A percentile compares a stretch with the other conserved stretches of the same genome.
Evolutionary conservation across 2,797 vertebrate species (phyloP).

Genomic region (Borostomias antarcticus): DNA sequence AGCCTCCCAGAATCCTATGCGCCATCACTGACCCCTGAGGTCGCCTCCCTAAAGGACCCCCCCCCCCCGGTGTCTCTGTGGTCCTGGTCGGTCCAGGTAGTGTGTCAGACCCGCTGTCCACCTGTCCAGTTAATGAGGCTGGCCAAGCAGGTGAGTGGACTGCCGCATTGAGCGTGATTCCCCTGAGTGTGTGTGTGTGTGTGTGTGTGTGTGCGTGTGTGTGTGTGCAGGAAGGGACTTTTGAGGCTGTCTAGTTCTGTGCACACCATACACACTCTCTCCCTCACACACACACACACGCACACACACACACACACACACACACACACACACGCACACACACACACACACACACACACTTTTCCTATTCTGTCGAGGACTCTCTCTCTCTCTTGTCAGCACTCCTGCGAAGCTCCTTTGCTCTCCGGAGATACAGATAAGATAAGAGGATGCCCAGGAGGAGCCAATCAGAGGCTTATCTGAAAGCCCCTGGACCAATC

Average conservation of each 20-base stretch:
- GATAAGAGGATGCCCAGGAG: conserved; percentile 24
- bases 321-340: neutral
- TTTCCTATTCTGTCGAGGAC: conserved; percentile 42
- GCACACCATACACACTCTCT: conserved; percentile 3
- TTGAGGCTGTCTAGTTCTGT: conserved; percentile 30
- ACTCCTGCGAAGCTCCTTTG: conserved; percentile 35
- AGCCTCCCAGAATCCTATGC: too few species aligned
- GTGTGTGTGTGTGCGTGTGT: too few species aligned
- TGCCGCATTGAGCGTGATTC: too few species aligned
- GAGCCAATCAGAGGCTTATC: conserved; percentile 53
- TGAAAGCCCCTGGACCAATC: conserved; percentile 53
- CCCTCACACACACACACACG: neutral
- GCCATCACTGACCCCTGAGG: too few species aligned
- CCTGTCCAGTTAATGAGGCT: too few species aligned
- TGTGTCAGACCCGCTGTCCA: too few species aligned
- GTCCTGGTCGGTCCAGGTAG: conserved; percentile 40
- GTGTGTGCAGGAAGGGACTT: too few species aligned
- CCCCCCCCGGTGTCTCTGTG: neutral
- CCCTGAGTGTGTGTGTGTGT: too few species aligned
- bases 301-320: neutral
- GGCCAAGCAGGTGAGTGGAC: too few species aligned
- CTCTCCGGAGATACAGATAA: conserved; percentile 50
- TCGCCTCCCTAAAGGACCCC: neutral
- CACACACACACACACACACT: conserved; percentile 12
- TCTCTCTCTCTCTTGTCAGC: conserved; percentile 25